A percentile compares a stretch with the other conserved stretches of the same genome.
Evolutionary conservation across 2,888 invertebrate genomes (phyloP).

Genomic region (Arrhopalites spinosus): DNA sequence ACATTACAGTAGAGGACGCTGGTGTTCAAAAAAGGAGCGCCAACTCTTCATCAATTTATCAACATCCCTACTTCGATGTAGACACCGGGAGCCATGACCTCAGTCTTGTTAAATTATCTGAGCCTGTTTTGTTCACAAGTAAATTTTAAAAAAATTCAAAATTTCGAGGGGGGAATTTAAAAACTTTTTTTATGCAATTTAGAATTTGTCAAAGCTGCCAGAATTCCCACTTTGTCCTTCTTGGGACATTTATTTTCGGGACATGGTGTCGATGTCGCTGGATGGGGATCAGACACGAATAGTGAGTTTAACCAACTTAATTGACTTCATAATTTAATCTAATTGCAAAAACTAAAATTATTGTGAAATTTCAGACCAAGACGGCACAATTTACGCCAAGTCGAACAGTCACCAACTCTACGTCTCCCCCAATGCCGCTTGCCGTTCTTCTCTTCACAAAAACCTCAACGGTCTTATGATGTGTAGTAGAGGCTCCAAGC

Average conservation of each 20-base stretch:
- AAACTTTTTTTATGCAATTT: not conserved
- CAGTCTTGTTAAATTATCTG: slow-evolving; percentile 19
- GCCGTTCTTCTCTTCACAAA: slow-evolving; percentile 9
- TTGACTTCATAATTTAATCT: too few relatives aligned
- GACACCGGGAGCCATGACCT: slow-evolving; percentile 29
- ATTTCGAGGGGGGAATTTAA: too few relatives aligned
- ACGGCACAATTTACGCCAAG: not conserved
- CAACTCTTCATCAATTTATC: slow-evolving; percentile 16
- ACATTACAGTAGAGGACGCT: slow-evolving; percentile 17
- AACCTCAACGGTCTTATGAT: slow-evolving; percentile 21
- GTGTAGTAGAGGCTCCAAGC: not conserved
- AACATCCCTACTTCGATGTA: slow-evolving; percentile 24
- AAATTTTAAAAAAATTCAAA: not conserved
- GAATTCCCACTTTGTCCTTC: slow-evolving; percentile 20
- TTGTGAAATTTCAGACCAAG: not conserved
- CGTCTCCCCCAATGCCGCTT: slow-evolving; percentile 12
- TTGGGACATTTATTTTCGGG: slow-evolving; percentile 7
- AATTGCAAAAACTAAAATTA: too few relatives aligned
- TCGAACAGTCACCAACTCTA: not conserved
- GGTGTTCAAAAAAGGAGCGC: slow-evolving; percentile 24
- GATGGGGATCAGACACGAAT: slow-evolving; percentile 19
- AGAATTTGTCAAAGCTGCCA: slow-evolving; percentile 32
- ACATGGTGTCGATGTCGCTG: slow-evolving; percentile 6
- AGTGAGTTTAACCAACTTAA: not conserved
- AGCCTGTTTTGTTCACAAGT: slow-evolving; percentile 26